A percentile compares a stretch with the other conserved stretches of the same genome.
Conservation (phyloP, 2,113 vertebrate genomes). For the Protomyctophum bolini region DNA sequence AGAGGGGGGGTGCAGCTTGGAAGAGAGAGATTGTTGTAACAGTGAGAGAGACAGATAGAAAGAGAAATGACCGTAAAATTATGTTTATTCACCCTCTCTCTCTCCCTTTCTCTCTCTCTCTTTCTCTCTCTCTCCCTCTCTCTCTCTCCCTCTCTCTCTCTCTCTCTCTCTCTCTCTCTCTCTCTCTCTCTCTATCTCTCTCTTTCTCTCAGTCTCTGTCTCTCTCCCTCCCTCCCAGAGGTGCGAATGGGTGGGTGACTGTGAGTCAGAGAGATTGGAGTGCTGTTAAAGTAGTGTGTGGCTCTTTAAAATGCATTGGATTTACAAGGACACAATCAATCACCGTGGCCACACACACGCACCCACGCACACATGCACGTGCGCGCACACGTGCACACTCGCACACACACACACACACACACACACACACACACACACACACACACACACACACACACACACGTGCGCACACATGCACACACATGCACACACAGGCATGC, state of each 20-base stretch:
- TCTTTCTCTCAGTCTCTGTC: not conserved
- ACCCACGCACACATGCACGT: slow-evolving; percentile 6
- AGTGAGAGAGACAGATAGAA: too few relatives aligned
- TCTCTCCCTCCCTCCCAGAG: not conserved
- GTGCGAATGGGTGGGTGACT: slow-evolving; percentile 7
- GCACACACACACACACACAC: not conserved
- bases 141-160: not conserved
- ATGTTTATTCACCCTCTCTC: not conserved
- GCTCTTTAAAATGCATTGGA: slow-evolving; percentile 37
- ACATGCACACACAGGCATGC: slow-evolving; percentile 6
- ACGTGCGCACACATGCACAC: not conserved
- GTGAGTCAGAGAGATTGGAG: slow-evolving; percentile 1
- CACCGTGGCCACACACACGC: slow-evolving; percentile 15
- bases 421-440: too few relatives aligned
- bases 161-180: too few relatives aligned
- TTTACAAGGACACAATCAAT: slow-evolving; percentile 35
- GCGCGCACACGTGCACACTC: not conserved
- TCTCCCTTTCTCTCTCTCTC: not conserved
- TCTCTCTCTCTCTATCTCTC: too few relatives aligned
- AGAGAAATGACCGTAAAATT: too few relatives aligned
- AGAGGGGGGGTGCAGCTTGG: not conserved
- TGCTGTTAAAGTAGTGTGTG: not conserved
- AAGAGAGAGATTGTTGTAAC: not conserved
- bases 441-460: too few relatives aligned
- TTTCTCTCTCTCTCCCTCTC: too few relatives aligned